Base-by-base conservation (phyloP, 53 echinoderm and acorn worm genomes). In the Temnopleurus reevesii region DNA sequence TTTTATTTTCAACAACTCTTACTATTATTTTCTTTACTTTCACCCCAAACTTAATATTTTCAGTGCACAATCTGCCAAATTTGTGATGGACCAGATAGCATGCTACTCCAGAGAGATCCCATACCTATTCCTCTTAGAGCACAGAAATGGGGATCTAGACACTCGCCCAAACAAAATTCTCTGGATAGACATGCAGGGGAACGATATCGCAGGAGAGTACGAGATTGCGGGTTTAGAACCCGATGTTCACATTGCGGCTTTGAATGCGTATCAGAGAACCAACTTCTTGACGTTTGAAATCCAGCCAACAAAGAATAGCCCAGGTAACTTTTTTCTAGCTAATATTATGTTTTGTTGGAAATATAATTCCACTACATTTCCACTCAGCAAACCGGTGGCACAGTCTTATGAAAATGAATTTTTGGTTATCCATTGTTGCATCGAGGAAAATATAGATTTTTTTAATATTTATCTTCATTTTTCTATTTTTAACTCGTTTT, bases 71-170 rank as follows among this genome's bases (percentile, higher is more conserved):
- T 93, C 94, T 3, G 77, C 91, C 35, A 93, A 91, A 55, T 96
- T 91, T 44, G 54, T 92, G 65, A 85, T 96, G 91, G 96, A 96
- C 35, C 91, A 91, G 54, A 90, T 96, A 12, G 91, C 77, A 2
- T 93, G 93, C 23, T 93, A 89, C 76, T 95, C 93, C n/a, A 89
- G 93, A 4, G 93, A 95, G 45, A 93, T 95, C 79, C 96, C 95
- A 3, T 96, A 96, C 53, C 5, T 92, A 3, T 93, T 93, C 82
- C 91, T 96, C 0, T 59, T 96, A 3, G 96, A 96, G 38, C 96
- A 96, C 63, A 89, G 93, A 23, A 95, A 93, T 54, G 96, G 96
- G 0, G 92, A 81, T 51, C 65, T 92, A 24, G 91, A 91, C 47
- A 90, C 81, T n/a, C 91, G 58, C 6, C 92, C 96, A 9, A 95